These are phyloP conservation scores for Eledone cirrhosa DNA, from an alignment of 2,888 invertebrate species.

Conservation along the genomic window DNA sequence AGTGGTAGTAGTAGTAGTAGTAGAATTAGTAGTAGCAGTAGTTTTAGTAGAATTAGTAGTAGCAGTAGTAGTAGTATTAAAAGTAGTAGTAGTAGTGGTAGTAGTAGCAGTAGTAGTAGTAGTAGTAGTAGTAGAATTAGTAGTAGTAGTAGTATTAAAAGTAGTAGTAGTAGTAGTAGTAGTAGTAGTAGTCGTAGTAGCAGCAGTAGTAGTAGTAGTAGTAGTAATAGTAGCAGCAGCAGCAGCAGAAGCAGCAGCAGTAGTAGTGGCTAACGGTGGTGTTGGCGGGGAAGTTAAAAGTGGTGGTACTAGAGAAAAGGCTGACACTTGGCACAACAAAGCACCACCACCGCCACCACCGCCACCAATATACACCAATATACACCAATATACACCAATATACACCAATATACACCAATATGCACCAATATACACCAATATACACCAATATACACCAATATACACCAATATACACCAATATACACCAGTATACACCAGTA, in stretches of 20 bases:
- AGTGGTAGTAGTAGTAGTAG: conserved; percentile 23
- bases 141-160: conserved; percentile 33
- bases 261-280: too few relatives aligned
- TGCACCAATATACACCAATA: too few relatives aligned
- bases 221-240: conserved; percentile 32
- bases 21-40: too few relatives aligned
- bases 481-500: neutral
- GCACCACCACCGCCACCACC: neutral
- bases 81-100: conserved; percentile 14
- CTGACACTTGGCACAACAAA: neutral
- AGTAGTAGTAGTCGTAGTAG: conserved; percentile 28
- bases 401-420: too few relatives aligned
- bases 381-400: too few relatives aligned
- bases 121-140: conserved; percentile 30
- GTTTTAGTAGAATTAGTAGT: too few relatives aligned
- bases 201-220: conserved; percentile 33
- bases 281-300: conserved; percentile 7
- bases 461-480: too few relatives aligned
- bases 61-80: too few relatives aligned
- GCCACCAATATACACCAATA: neutral
- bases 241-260: too few relatives aligned
- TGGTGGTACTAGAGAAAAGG: neutral
- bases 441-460: too few relatives aligned
- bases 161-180: conserved; percentile 32
- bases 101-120: conserved; percentile 30